These are phyloP conservation scores for Isurus oxyrinchus DNA, from an alignment of 2,113 vertebrate genomes.

Conservation along the genomic window DNA sequence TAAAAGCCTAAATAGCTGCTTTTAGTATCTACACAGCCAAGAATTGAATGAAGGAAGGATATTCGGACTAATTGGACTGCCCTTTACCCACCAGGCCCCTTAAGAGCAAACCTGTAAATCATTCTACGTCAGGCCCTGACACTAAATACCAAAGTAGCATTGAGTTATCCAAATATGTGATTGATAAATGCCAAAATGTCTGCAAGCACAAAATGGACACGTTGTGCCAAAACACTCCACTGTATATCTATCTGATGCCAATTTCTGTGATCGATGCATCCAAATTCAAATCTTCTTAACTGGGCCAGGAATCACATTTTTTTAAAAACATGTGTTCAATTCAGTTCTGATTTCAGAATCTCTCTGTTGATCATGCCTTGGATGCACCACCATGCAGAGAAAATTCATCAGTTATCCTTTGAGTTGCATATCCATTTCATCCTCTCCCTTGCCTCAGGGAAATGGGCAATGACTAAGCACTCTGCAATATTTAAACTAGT, in stretches of 20 bases:
- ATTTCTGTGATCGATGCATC: not conserved
- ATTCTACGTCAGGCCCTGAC: not conserved
- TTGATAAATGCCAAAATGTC: no score
- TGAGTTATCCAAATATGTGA: not conserved
- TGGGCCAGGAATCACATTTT: not conserved
- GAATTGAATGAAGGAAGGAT: not conserved
- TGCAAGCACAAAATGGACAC: not conserved
- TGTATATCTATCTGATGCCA: not conserved
- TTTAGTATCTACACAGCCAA: not conserved
- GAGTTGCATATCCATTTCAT: not conserved
- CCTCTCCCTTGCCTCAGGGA: not conserved
- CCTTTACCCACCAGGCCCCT: no score
- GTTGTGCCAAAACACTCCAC: not conserved
- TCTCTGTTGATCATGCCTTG: not conserved
- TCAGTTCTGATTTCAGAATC: not conserved
- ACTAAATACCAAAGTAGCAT: not conserved
- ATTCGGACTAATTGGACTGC: not conserved
- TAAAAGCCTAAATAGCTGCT: not conserved
- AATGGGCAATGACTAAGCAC: constrained; percentile 1
- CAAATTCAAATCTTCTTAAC: not conserved
- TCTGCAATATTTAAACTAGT: not conserved
- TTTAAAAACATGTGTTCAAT: not conserved
- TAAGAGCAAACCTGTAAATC: not conserved
- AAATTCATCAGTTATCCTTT: not conserved
- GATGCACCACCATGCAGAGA: not conserved